A percentile compares a stretch with the other conserved stretches of the same genome.
Conservation (phyloP, 2,113 vertebrate species). For the Mobula birostris region DNA sequence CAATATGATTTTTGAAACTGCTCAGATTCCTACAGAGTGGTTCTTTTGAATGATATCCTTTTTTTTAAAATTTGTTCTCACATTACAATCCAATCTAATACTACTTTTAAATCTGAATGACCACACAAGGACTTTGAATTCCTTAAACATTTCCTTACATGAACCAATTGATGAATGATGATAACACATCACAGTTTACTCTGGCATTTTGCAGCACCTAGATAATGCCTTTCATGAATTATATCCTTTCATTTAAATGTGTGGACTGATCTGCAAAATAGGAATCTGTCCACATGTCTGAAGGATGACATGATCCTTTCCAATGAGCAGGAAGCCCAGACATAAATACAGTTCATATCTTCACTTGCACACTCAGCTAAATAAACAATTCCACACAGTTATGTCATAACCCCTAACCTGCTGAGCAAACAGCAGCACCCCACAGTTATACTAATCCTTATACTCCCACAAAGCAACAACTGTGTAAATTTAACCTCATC, state of each 20-base stretch:
- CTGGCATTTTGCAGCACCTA: neutral
- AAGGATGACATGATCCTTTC: conserved; percentile 18
- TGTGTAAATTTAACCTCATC: neutral
- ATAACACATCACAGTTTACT: neutral
- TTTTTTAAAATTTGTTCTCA: neutral
- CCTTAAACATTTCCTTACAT: neutral
- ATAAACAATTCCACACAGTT: conserved; percentile 17
- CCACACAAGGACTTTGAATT: neutral
- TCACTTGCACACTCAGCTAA: neutral
- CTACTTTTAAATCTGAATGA: neutral
- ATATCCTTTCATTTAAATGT: conserved; percentile 3
- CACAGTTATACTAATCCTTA: neutral
- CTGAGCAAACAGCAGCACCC: conserved; percentile 12
- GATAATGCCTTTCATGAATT: conserved; percentile 24
- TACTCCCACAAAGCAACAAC: neutral
- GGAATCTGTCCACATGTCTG: neutral
- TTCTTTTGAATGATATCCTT: neutral
- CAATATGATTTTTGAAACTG: neutral
- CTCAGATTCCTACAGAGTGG: neutral
- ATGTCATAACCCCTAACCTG: neutral
- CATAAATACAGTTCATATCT: conserved; percentile 8
- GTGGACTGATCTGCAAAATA: conserved; percentile 17
- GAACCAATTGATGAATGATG: neutral
- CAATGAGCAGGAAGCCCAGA: neutral
- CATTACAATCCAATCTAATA: neutral